Base-by-base conservation (phyloP, 2,888 invertebrate genomes). In the Pseudoips prasinana region DNA sequence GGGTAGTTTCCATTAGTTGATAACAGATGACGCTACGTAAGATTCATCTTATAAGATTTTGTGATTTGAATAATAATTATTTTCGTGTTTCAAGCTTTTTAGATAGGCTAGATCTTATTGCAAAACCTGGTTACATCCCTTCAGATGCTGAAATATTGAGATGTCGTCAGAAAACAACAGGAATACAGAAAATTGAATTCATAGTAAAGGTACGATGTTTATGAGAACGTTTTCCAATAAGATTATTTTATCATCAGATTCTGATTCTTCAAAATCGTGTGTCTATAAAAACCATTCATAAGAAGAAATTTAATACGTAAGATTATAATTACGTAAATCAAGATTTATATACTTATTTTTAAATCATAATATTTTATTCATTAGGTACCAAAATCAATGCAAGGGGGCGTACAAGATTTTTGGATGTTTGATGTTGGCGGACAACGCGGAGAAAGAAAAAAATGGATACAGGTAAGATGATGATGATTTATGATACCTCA, bases 401-500 rank as follows among this genome's bases (percentile, higher is more conserved):
- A 94, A 0, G 93, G 93, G 1, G 93, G 94, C 0, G 73, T 85
- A 3, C 93, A 94, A 58, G 90, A 92, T 11, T 94, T 95, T 65
- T 93, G 93, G 90, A 94, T 96, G 92, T 95, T 92, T 57, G 96
- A 96, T 64, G 96, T 96, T 0, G 96, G 96, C 0, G 96, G 96
- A 0, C 96, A 96, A 70, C 81, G 94, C 35, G 95, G 95, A 7
- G 94, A 95, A 63, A 83, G 95, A 35, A 93, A 93, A 54, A 95
- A 95, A 72, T 96, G 96, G 96, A 95, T 96, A 53, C 93, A 93
- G 76, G 92, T 91, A 25, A 7, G 10, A 10, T 9, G 18, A 18
- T 18, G 6, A n/a, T n/a, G n/a, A n/a, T n/a, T n/a, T n/a, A n/a
- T n/a, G n/a, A n/a, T n/a, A n/a, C n/a, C n/a, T n/a, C n/a, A n/a